A percentile compares a stretch with the other conserved stretches of the same genome.
phyloP scores from a whole-genome alignment of 2,888 invertebrate genomes.

The Ophioninae sp. region DNA sequence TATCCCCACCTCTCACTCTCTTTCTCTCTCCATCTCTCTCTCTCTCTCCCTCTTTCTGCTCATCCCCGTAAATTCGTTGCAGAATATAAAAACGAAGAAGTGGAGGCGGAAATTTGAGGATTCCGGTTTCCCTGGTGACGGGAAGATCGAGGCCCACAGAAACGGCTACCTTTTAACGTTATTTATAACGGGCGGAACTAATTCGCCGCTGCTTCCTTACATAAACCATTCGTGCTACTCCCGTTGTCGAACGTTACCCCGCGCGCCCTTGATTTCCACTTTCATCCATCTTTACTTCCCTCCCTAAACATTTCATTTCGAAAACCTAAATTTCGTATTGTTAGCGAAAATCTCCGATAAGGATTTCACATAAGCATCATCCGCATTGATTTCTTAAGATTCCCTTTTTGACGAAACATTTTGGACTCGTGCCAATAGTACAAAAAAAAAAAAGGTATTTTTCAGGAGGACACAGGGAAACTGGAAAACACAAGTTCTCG shows the following conservation, averaged over 20 bases:
- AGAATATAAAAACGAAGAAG: slow-evolving; percentile 42
- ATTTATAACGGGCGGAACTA: slow-evolving; percentile 72
- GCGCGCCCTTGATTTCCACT: not conserved
- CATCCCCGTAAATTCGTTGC: slow-evolving; percentile 36
- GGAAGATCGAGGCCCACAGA: slow-evolving; percentile 54
- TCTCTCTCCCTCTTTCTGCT: slow-evolving; percentile 1
- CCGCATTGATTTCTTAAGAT: not conserved
- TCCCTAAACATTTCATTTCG: too few relatives aligned
- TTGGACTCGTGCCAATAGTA: too few relatives aligned
- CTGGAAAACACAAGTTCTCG: not conserved
- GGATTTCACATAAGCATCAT: not conserved
- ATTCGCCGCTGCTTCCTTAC: slow-evolving; percentile 61
- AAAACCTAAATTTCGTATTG: too few relatives aligned
- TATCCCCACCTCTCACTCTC: slow-evolving; percentile 3
- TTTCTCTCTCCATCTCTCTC: not conserved
- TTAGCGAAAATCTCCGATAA: not conserved
- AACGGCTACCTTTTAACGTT: slow-evolving; percentile 67
- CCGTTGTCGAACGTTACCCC: slow-evolving; percentile 15
- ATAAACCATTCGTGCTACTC: slow-evolving; percentile 24
- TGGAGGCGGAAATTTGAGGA: slow-evolving; percentile 47
- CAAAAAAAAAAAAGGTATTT: not conserved
- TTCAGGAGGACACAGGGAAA: not conserved
- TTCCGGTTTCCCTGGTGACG: slow-evolving; percentile 35
- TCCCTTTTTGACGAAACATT: not conserved
- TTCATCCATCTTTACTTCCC: slow-evolving; percentile 5